phyloP scores from a whole-genome alignment of 1,140 invertebrate species.

The Linepithema humile region DNA sequence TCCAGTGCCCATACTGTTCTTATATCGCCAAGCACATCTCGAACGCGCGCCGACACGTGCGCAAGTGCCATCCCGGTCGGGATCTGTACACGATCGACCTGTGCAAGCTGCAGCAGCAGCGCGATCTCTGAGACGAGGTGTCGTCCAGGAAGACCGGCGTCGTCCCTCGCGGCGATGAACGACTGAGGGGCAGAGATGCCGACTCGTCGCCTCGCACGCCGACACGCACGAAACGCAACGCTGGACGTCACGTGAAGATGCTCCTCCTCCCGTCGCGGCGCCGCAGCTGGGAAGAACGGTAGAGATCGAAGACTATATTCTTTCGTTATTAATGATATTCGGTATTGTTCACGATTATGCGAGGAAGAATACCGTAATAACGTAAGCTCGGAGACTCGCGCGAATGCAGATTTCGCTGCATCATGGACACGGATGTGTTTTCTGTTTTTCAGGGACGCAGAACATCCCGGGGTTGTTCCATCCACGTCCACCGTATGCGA shows the following conservation, averaged over 20 bases:
- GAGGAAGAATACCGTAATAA: conserved; percentile 26
- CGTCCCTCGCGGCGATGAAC: background rate
- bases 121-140: conserved; percentile 11
- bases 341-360: background rate
- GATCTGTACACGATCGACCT: conserved; percentile 80
- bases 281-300: conserved; percentile 39
- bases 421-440: background rate
- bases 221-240: background rate
- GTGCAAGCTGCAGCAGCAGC: conserved; percentile 9
- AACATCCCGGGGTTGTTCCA: background rate
- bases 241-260: conserved; percentile 16
- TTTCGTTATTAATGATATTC: background rate
- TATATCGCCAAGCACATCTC: conserved; percentile 75
- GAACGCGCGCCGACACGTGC: conserved; percentile 69
- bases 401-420: background rate
- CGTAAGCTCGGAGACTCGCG: background rate
- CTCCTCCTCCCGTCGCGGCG: background rate
- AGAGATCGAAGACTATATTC: conserved; percentile 28
- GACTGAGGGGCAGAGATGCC: background rate
- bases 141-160: background rate
- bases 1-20: conserved; percentile 85
- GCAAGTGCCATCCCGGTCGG: conserved; percentile 88
- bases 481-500: background rate
- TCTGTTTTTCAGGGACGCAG: conserved; percentile 15
- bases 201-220: too few relatives aligned